Conservation (phyloP, 2,797 vertebrate species). For the Rhinogobio ventralis region DNA sequence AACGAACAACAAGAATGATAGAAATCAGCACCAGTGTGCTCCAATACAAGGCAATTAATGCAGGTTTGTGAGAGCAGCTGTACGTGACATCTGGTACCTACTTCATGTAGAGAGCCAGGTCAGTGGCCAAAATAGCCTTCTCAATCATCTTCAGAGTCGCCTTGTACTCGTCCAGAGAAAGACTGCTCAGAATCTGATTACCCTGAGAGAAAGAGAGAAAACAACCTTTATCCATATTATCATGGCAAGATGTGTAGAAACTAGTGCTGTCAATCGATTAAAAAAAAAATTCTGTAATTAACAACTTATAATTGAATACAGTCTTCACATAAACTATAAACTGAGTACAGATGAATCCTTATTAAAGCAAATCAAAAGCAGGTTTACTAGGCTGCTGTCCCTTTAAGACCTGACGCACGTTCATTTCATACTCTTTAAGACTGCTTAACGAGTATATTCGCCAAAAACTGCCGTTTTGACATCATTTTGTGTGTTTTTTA, state of each 20-base stretch:
- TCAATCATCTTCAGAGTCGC: constrained; percentile 94
- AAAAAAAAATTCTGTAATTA: too few species aligned
- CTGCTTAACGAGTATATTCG: too few species aligned
- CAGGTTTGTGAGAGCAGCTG: constrained; percentile 52
- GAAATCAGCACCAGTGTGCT: not conserved
- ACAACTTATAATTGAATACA: too few species aligned
- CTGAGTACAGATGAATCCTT: too few species aligned
- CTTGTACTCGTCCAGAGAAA: constrained; percentile 96
- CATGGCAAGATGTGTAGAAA: not conserved
- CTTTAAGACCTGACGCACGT: too few species aligned
- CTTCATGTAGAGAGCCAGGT: constrained; percentile 97
- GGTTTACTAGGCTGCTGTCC: too few species aligned
- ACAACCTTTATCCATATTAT: not conserved
- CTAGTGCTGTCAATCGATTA: too few species aligned
- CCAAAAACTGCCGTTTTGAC: too few species aligned
- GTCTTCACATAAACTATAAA: too few species aligned
- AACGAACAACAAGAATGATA: not conserved
- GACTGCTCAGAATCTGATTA: constrained; percentile 93
- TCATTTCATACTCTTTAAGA: too few species aligned
- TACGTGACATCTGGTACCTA: constrained; percentile 78
- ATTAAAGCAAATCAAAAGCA: too few species aligned
- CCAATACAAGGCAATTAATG: not conserved
- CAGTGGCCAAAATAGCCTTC: constrained; percentile 94
- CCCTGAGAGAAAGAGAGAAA: constrained; percentile 76
- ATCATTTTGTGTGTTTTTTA: too few species aligned